Evolutionary conservation across 2,797 vertebrate genomes (phyloP), one percentile per base, ranked within the genome.

Genomic region (Neoniphon sammara): DNA sequence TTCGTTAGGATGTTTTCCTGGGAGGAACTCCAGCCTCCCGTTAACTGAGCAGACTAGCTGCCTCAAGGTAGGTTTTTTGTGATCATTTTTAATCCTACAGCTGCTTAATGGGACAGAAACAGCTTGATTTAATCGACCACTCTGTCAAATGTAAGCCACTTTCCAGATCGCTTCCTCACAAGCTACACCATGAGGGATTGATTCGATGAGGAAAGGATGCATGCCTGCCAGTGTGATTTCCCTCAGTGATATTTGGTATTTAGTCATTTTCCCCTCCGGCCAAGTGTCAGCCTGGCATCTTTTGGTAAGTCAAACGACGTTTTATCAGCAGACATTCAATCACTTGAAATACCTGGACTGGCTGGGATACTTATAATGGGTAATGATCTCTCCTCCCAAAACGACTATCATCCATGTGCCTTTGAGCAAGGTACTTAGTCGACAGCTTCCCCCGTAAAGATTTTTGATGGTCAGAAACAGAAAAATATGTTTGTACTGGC

Each of bases 101-200:
- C 84, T 88, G 89, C 66, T 69, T 86, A 84, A 86, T 79, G 72
- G 80, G 82, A 80, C 79, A 74, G 63, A 60, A 83, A 85, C 84
- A 74, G 89, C 85, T 85, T 84, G 84, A 88, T 85, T 66, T 59
- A 64, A 66, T 60, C 81, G 77, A 70, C 74, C 62, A 59, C 76
- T 83, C 70, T 25, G 18, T 81, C 82, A 85, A 78, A 18, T 68
- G 34, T 10, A 30, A 81, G 80, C 71, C 81, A 39, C 69, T 63
- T 82, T 80, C 85, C 78, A 73, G 66, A 86, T 84, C 80, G 80
- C 79, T 75, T 83, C 70, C 69, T 85, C 77, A 62, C 68, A 58
- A 62, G 77, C 57, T n/a, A 25, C 36, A 54, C 74, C 87, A 85
- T 82, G 81, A 78, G 83, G 73, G 79, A 57, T 79, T 42, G 46